Base-by-base conservation (phyloP, 1,140 invertebrate genomes). In the Scaptomyza hsui region DNA sequence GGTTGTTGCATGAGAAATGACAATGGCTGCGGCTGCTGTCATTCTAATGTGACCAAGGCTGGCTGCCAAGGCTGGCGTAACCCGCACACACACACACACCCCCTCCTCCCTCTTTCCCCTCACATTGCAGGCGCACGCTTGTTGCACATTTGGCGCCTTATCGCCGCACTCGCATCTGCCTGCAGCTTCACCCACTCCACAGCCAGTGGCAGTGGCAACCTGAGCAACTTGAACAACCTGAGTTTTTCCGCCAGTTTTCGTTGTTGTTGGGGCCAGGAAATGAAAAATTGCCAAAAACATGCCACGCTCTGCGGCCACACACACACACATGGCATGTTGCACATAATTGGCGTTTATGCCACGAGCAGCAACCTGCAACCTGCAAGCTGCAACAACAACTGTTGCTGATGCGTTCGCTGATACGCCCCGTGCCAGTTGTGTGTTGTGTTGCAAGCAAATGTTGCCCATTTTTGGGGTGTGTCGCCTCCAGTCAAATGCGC, bases 201-300 rank as follows among this genome's bases (percentile, higher is more conserved):
- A 24, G 67, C 35, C 48, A 67, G 19, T 42, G 42, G 37, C 41
- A 42, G 4, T n/a, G 12, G 63, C 63, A 53, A 60, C 47, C 52
- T 65, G 52, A 37, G 65, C 56, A 37, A 71, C 42, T 45, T 61
- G 48, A 45, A 52, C 59, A 45, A 41, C 60, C 37, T 56, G 48
- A 49, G 51, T 57, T 71, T 71, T 71, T 65, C 68, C 61, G 61
- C 60, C 62, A 57, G 42, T 49, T 37, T n/a, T 37, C 32, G n/a
- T 37, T 37, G 10, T 37, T n/a, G 32, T 55, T 57, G 57, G 61
- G 62, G 65, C 73, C 79, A 83, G 81, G 82, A 86, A 88, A 86
- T 88, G 78, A 86, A 86, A 86, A 86, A 86, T 86, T 74, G 82
- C 73, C 81, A 86, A 86, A 81, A 78, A 86, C 81, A 86, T 85